Conservation (phyloP, 2,113 vertebrate genomes). For the Tragelaphus strepsiceros region DNA sequence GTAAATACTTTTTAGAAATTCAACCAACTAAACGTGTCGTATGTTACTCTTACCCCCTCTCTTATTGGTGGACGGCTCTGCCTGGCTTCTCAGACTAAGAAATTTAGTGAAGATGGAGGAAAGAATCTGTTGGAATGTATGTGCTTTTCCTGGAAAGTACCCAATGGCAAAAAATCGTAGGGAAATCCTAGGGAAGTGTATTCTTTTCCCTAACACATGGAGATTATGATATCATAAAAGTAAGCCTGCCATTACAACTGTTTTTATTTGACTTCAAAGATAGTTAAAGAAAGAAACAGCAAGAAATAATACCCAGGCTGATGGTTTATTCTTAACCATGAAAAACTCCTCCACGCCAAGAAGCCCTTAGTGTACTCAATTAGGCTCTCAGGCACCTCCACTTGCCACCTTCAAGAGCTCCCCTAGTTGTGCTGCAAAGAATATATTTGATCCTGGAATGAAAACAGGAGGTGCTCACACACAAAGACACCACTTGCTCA, state of each 20-base stretch:
- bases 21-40: neutral
- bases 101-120: conserved; percentile 65
- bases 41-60: neutral
- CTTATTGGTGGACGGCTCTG: neutral
- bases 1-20: neutral
- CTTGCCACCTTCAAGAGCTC: conserved; percentile 86
- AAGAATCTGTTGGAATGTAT: conserved; percentile 74
- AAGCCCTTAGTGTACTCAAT: conserved; percentile 88
- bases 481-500: conserved; percentile 87
- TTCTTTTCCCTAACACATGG: conserved; percentile 91
- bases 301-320: conserved; percentile 76
- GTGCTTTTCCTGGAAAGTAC: conserved; percentile 85
- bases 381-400: conserved; percentile 85
- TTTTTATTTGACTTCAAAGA: conserved; percentile 86
- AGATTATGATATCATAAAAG: conserved; percentile 94
- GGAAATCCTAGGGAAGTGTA: conserved; percentile 92
- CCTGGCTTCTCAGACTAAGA: conserved; percentile 22
- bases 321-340: conserved; percentile 79
- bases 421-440: conserved; percentile 88
- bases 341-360: conserved; percentile 82
- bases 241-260: conserved; percentile 89
- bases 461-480: conserved; percentile 95
- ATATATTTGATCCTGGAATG: conserved; percentile 87
- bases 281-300: conserved; percentile 81
- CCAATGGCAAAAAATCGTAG: conserved; percentile 73